Conservation (phyloP, 1,140 invertebrate genomes). For the Leucophenga varia region DNA sequence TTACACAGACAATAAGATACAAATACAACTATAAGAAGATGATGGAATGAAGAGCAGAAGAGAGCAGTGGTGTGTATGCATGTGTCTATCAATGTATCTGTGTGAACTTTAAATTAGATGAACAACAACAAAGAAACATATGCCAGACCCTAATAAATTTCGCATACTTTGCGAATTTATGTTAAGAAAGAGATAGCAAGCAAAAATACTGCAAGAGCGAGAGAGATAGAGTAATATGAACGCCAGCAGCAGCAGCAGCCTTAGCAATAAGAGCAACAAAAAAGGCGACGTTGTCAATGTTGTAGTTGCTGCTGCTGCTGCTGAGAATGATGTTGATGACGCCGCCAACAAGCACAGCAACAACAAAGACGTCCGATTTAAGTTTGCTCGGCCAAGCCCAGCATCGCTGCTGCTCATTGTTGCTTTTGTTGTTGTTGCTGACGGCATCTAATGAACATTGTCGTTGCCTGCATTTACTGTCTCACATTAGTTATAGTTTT, state of each 20-base stretch:
- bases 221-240: neutral
- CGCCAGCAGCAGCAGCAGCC: slow-evolving; percentile 21
- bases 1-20: too few species aligned
- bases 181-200: slow-evolving; percentile 32
- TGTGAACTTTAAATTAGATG: slow-evolving; percentile 52
- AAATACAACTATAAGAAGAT: too few species aligned
- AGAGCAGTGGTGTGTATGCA: slow-evolving; percentile 14
- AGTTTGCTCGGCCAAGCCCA: too few species aligned
- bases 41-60: too few species aligned
- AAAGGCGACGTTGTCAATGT: neutral
- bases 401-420: too few species aligned
- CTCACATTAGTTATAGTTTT: slow-evolving; percentile 5
- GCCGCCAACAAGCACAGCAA: neutral
- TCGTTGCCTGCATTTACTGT: too few species aligned
- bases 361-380: too few species aligned
- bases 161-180: slow-evolving; percentile 53
- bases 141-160: slow-evolving; percentile 52
- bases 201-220: slow-evolving; percentile 15
- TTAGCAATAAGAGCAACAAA: slow-evolving; percentile 17
- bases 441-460: slow-evolving; percentile 12
- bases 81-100: slow-evolving; percentile 19
- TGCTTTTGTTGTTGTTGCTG: slow-evolving; percentile 8
- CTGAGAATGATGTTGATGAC: neutral
- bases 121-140: slow-evolving; percentile 34
- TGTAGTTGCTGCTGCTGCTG: too few species aligned